phyloP scores from a whole-genome alignment of 2,888 invertebrate species.

The Kryphioiulus occultus region DNA sequence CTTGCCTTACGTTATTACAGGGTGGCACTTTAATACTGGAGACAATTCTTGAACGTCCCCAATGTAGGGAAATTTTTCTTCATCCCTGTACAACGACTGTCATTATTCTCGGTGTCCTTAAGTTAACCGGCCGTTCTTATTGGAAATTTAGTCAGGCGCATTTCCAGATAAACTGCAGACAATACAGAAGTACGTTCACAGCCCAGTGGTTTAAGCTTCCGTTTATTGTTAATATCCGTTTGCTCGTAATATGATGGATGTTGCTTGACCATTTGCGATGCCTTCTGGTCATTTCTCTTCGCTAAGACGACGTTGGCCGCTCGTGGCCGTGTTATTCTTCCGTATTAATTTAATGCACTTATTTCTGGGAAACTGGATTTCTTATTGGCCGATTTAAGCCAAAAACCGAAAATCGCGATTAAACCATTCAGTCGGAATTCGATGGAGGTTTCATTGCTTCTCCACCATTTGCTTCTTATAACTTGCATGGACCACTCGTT shows the following conservation, averaged over 20 bases:
- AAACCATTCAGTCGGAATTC: slow-evolving; percentile 15
- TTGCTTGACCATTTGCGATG: slow-evolving; percentile 30
- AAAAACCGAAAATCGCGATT: slow-evolving; percentile 26
- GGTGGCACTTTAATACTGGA: no score
- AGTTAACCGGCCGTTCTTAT: not conserved
- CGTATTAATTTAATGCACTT: slow-evolving; percentile 35
- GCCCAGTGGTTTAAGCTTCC: slow-evolving; percentile 26
- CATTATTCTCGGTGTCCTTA: not conserved
- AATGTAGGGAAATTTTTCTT: not conserved
- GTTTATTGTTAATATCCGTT: slow-evolving; percentile 26
- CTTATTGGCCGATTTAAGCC: slow-evolving; percentile 14
- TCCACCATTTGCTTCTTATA: not conserved
- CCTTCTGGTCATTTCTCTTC: slow-evolving; percentile 31
- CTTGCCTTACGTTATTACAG: no score
- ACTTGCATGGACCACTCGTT: not conserved
- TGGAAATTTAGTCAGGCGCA: slow-evolving; percentile 26
- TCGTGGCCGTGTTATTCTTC: not conserved
- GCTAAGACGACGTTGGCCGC: not conserved
- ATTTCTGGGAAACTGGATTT: slow-evolving; percentile 15
- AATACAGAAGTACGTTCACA: slow-evolving; percentile 6
- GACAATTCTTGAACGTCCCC: no score
- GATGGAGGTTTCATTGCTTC: slow-evolving; percentile 3
- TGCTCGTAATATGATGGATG: slow-evolving; percentile 26
- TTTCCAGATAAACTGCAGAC: slow-evolving; percentile 18
- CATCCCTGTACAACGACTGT: not conserved